Conservation (phyloP, 2,797 vertebrate species). For the Clamator glandarius region DNA sequence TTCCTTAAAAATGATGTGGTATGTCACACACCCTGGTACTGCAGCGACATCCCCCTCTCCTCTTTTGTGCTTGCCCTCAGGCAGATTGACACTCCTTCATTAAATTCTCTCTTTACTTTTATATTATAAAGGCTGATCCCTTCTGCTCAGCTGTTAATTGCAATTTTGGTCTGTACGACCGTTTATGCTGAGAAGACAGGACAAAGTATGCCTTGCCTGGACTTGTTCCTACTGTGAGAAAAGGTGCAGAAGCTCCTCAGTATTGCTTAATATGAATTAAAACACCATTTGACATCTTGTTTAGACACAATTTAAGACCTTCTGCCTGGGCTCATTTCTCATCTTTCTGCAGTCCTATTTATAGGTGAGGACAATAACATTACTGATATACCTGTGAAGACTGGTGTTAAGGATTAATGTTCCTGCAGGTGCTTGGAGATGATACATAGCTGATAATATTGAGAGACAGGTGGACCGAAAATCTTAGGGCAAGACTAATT, state of each 20-base stretch:
- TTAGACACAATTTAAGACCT: background rate
- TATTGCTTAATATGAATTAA: background rate
- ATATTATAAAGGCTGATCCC: background rate
- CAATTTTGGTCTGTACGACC: background rate
- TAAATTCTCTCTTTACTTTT: background rate
- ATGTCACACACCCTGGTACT: background rate
- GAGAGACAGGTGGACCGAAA: background rate
- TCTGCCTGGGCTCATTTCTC: background rate
- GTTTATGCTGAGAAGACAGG: background rate
- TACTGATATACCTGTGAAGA: background rate
- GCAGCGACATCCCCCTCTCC: background rate
- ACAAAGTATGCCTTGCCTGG: background rate
- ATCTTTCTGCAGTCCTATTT: background rate
- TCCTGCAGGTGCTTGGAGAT: background rate
- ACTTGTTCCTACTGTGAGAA: background rate
- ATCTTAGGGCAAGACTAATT: background rate
- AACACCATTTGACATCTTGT: background rate
- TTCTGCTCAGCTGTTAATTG: background rate
- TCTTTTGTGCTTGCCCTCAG: background rate
- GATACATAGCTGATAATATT: background rate
- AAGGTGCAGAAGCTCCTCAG: background rate
- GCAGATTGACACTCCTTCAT: background rate
- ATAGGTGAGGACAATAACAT: background rate
- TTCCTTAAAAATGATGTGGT: rapidly evolving
- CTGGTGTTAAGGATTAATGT: background rate